Percentiles rank a stretch among this genome's conserved stretches.
phyloP scores from a whole-genome alignment of 2,113 vertebrate genomes.

The Myotis yumanensis region DNA sequence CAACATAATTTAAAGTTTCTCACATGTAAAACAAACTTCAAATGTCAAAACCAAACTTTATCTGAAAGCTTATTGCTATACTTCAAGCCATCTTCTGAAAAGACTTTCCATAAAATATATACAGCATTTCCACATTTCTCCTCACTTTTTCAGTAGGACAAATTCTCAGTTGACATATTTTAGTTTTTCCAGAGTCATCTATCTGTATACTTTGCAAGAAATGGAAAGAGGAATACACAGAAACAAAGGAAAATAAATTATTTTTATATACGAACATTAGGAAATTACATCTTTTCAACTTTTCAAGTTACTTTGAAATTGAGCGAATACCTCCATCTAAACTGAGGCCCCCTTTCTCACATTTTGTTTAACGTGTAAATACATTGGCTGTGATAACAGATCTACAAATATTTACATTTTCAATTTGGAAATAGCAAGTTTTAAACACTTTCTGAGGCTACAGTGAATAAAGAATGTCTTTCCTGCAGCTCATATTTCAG shows the following conservation, averaged over 20 bases:
- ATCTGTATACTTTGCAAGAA: not conserved
- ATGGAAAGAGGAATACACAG: not conserved
- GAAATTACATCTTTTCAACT: not conserved
- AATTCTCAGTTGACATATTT: conserved; percentile 16
- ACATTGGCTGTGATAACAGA: not conserved
- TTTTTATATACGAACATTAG: not conserved
- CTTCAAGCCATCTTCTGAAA: conserved; percentile 31
- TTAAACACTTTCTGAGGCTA: not conserved
- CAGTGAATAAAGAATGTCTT: not conserved
- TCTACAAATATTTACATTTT: not conserved
- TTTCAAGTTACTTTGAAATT: not conserved
- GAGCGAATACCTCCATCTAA: not conserved
- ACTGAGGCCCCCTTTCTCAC: not conserved
- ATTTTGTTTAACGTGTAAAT: not conserved
- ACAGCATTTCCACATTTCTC: not conserved
- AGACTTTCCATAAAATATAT: conserved; percentile 19
- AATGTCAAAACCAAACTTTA: conserved; percentile 9
- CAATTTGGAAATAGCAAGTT: not conserved
- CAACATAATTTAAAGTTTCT: not conserved
- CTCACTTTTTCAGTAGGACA: not conserved
- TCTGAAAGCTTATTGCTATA: conserved; percentile 1
- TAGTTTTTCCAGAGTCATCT: not conserved
- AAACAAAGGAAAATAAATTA: not conserved
- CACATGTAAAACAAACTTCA: not conserved
- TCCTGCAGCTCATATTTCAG: not conserved